Base-by-base conservation (phyloP, 2,797 vertebrate genomes). In the Anas acuta region DNA sequence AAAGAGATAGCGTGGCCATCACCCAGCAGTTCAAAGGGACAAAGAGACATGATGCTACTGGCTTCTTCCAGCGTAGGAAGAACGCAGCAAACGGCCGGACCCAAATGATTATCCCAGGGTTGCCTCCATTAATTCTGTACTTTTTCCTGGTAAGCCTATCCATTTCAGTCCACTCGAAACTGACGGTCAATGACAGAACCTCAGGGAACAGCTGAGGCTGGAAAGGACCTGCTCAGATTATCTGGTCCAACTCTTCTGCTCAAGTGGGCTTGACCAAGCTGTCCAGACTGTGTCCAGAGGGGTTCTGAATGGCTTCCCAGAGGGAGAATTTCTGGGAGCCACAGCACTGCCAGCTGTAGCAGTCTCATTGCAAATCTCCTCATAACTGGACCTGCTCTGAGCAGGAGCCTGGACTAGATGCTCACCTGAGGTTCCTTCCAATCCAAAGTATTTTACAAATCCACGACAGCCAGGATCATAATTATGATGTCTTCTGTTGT, bases 91-190 rank as follows among this genome's bases (percentile, higher is more conserved):
- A 91, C 1, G 1, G n/a, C 1, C 0, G 60, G 45, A 71, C 23
- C 41, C 0, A 0, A 56, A 7, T 32, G 62, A 73, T 70, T 61
- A 41, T 81, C 53, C n/a, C 1, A 2, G 53, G 62, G 65, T 89
- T 89, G 84, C 93, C 81, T 88, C 82, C 62, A 83, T 66, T 64
- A 45, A 32, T 56, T 70, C 70, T 54, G 11, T 39, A 62, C 13
- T 22, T 54, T 58, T 49, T 25, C n/a, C 19, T 45, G 79, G 33
- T n/a, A 33, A 60, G 30, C 25, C 30, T 28, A 45, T 8, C 7
- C 4, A 32, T 71, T 83, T 72, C 51, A 20, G 66, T 70, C 51
- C 45, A 45, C n/a, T 53, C 39, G 47, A 56, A 79, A 79, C 14
- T n/a, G 23, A n/a, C 4, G 7, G 13, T 30, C 26, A n/a, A 60